phyloP scores from a whole-genome alignment of 2,888 invertebrate genomes.

The Morpho deidamia region DNA sequence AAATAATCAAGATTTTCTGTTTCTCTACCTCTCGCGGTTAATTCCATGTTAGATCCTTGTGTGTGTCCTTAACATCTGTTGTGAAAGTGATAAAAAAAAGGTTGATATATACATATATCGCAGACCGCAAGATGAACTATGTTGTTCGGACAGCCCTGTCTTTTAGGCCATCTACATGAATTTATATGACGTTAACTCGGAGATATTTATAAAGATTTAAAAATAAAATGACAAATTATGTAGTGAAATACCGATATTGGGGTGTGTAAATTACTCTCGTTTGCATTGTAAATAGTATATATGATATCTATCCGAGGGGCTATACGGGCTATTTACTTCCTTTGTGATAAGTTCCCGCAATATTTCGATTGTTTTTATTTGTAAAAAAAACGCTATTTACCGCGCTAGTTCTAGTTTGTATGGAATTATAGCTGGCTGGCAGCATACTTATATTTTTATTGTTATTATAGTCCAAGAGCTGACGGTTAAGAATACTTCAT shows the following conservation, averaged over 20 bases:
- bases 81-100: no score
- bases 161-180: constrained; percentile 68
- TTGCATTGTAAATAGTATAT: constrained; percentile 73
- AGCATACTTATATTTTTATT: background rate
- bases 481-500: background rate
- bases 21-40: no score
- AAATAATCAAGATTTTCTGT: no score
- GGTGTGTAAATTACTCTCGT: constrained; percentile 58
- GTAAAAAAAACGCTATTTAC: constrained; percentile 33
- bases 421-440: constrained; percentile 24
- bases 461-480: background rate
- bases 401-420: constrained; percentile 35
- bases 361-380: constrained; percentile 36
- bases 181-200: constrained; percentile 59
- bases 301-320: constrained; percentile 50
- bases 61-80: no score
- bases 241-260: constrained; percentile 48
- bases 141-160: no score
- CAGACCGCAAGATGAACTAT: constrained; percentile 40
- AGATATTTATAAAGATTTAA: constrained; percentile 58
- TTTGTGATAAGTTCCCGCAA: constrained; percentile 71
- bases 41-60: no score
- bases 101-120: no score
- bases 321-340: constrained; percentile 40
- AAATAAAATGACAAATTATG: constrained; percentile 67